These are phyloP conservation scores for Nasonia longicornis DNA, from an alignment of 1,140 invertebrate genomes.

Conservation along the genomic window DNA sequence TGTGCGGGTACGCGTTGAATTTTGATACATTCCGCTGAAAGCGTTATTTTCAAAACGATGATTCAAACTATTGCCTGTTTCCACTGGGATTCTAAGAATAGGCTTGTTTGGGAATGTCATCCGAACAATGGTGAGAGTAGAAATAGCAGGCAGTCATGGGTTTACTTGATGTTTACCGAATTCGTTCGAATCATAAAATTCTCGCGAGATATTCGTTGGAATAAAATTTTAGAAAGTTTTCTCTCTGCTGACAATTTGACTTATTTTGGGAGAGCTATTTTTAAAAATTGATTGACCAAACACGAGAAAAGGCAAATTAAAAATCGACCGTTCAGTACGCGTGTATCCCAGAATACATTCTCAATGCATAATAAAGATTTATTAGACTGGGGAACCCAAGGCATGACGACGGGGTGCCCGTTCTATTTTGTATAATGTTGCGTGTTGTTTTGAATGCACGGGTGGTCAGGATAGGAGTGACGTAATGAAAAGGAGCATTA, in stretches of 20 bases:
- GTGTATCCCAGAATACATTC: neutral
- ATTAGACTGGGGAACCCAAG: neutral
- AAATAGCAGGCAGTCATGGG: neutral
- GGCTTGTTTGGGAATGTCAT: neutral
- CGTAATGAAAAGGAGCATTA: neutral
- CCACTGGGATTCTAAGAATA: neutral
- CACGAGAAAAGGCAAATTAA: neutral
- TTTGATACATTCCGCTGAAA: too few relatives aligned
- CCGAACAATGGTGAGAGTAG: neutral
- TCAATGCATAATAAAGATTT: neutral
- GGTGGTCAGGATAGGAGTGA: neutral
- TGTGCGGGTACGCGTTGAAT: neutral
- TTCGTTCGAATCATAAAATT: too few relatives aligned
- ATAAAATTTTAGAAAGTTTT: too few relatives aligned
- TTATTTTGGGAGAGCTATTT: too few relatives aligned
- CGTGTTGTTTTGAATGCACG: neutral
- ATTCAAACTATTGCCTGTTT: neutral
- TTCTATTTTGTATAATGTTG: neutral
- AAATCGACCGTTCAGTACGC: neutral
- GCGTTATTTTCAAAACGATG: neutral
- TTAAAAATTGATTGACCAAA: neutral
- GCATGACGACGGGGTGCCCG: neutral
- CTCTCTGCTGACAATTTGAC: neutral
- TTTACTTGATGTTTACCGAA: too few relatives aligned
- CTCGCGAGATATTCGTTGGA: too few relatives aligned